phyloP scores from a whole-genome alignment of 2,113 vertebrate species.

The Protobothrops flavoviridis region DNA sequence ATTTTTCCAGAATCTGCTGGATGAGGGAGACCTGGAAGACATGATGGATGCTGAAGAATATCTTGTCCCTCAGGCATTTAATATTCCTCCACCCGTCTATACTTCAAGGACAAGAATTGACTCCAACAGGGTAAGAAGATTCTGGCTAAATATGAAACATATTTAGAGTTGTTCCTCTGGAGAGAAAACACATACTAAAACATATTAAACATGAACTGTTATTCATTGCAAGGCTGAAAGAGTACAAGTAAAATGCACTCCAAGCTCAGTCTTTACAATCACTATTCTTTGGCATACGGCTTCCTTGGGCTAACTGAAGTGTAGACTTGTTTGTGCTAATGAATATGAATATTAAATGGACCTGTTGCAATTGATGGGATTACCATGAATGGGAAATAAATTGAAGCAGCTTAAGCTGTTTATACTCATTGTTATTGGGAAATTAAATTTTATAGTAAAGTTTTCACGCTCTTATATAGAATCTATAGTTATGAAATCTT shows the following conservation, averaged over 20 bases:
- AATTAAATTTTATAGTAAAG: slow-evolving; percentile 38
- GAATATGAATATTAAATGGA: slow-evolving; percentile 43
- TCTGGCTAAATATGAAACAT: background rate
- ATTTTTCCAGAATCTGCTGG: slow-evolving; percentile 96
- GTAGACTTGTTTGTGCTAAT: slow-evolving; percentile 42
- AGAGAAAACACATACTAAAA: background rate
- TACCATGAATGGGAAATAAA: slow-evolving; percentile 30
- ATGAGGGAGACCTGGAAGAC: slow-evolving; percentile 93
- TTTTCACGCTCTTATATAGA: slow-evolving; percentile 27
- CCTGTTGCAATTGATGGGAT: slow-evolving; percentile 16
- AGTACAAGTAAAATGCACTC: background rate
- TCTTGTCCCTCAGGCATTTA: slow-evolving; percentile 90
- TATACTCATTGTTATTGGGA: slow-evolving; percentile 35
- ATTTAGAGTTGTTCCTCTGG: background rate
- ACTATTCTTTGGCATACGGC: background rate
- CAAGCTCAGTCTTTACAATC: background rate
- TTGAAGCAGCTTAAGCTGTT: slow-evolving; percentile 13
- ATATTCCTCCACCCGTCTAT: slow-evolving; percentile 86
- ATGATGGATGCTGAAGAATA: slow-evolving; percentile 99
- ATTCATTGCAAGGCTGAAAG: background rate
- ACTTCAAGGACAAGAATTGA: slow-evolving; percentile 83
- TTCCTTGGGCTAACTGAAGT: slow-evolving; percentile 41
- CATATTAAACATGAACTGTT: background rate
- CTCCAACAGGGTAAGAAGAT: slow-evolving; percentile 87
- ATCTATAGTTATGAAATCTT: background rate